Percentiles rank a stretch among this genome's conserved stretches.
These are phyloP conservation scores for Montipora sp. DNA, from an alignment of 64 coral and sea anemone species.

Conservation along the genomic window DNA sequence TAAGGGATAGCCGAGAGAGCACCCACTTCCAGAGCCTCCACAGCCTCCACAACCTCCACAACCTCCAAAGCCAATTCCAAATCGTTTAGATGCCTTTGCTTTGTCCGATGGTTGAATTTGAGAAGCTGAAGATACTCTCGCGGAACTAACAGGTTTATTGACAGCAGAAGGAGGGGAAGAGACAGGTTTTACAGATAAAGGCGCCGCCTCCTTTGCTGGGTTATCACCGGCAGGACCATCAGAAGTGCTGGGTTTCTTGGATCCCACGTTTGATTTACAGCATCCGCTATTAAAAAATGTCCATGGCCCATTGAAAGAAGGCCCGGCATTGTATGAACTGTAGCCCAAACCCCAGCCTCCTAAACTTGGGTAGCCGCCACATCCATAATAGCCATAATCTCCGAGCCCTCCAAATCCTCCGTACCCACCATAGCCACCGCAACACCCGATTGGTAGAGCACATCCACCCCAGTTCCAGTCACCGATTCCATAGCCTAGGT, in stretches of 20 bases:
- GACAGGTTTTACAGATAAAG: constrained; percentile 17
- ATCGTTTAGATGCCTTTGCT: background rate
- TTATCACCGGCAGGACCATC: constrained; percentile 13
- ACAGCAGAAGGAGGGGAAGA: background rate
- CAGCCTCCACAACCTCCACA: constrained; percentile 20
- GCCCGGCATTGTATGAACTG: background rate
- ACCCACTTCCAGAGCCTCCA: too few species aligned
- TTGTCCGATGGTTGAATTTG: constrained; percentile 5
- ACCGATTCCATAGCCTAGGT: constrained; percentile 18
- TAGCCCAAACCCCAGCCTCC: background rate
- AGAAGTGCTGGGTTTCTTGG: background rate
- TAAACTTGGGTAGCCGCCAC: background rate
- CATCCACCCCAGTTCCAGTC: constrained; percentile 39
- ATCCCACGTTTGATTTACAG: constrained; percentile 54
- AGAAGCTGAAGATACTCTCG: background rate
- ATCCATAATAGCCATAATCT: background rate
- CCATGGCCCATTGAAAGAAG: constrained; percentile 11
- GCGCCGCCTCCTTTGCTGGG: constrained; percentile 8
- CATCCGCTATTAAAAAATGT: constrained; percentile 41
- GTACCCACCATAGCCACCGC: constrained; percentile 29
- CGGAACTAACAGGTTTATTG: background rate
- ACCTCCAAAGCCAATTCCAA: constrained; percentile 9
- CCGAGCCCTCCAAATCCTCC: constrained; percentile 7
- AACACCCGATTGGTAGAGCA: constrained; percentile 12
- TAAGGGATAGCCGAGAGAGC: background rate